phyloP scores from a whole-genome alignment of 2,113 vertebrate genomes.

The Thymallus thymallus region DNA sequence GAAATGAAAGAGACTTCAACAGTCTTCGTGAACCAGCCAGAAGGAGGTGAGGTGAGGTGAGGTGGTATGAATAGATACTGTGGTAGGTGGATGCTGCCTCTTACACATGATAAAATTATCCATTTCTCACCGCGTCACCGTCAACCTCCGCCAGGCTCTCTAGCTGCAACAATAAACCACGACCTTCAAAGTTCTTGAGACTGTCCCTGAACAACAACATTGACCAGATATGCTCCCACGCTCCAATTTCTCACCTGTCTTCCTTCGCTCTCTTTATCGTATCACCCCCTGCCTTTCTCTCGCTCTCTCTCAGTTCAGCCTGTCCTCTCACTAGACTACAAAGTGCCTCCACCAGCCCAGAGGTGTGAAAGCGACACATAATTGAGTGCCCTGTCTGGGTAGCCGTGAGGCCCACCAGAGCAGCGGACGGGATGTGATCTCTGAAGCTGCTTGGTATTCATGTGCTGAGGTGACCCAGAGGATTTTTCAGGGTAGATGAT shows the following conservation, averaged over 20 bases:
- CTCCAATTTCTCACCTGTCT: background rate
- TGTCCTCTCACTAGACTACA: too few species aligned
- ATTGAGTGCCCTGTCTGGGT: too few species aligned
- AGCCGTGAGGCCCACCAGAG: too few species aligned
- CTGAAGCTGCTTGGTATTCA: too few species aligned
- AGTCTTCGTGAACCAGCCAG: background rate
- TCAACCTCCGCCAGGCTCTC: constrained; percentile 26
- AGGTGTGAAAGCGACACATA: too few species aligned
- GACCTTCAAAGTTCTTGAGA: too few species aligned
- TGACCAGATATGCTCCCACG: background rate
- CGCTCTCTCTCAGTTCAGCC: background rate
- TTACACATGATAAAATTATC: constrained; percentile 38
- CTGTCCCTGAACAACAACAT: background rate
- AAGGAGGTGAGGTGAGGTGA: background rate
- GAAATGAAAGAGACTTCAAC: background rate
- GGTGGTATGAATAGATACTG: constrained; percentile 23
- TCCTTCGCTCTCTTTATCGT: background rate
- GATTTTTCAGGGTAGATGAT: too few species aligned
- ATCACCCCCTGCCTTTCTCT: background rate
- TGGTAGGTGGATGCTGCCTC: constrained; percentile 20
- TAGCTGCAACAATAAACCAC: too few species aligned
- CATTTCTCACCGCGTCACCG: constrained; percentile 33
- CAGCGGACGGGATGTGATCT: too few species aligned
- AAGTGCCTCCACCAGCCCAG: too few species aligned
- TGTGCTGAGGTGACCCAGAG: too few species aligned